phyloP scores from a whole-genome alignment of 2,797 vertebrate species.

The Acropternis orthonyx region DNA sequence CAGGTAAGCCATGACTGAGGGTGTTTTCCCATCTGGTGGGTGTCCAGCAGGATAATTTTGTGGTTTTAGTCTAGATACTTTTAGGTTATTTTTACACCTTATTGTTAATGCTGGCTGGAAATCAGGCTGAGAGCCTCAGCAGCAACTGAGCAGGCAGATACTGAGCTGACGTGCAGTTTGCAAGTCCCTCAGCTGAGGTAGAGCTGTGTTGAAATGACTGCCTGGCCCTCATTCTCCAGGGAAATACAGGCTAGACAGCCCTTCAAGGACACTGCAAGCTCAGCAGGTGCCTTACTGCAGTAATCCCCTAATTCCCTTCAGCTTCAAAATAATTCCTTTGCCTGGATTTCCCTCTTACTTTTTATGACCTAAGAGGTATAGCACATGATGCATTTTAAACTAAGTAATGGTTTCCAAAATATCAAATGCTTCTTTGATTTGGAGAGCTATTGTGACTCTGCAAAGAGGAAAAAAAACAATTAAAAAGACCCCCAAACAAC shows the following conservation, averaged over 20 bases:
- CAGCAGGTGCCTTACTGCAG: background rate
- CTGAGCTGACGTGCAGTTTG: background rate
- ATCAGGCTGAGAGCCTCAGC: background rate
- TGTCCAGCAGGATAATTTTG: background rate
- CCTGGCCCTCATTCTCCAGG: background rate
- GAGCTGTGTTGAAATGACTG: background rate
- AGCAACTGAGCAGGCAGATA: background rate
- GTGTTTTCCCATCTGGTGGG: background rate
- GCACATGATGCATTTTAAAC: background rate
- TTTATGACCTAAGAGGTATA: background rate
- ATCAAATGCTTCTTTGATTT: background rate
- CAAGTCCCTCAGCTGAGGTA: background rate
- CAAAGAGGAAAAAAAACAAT: background rate
- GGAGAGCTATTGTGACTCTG: background rate
- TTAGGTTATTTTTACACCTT: background rate
- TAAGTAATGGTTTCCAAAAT: background rate
- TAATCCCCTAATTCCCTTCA: conserved; percentile 41
- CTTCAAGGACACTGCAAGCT: background rate
- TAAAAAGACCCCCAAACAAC: background rate
- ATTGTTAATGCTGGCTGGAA: background rate
- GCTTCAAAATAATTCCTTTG: background rate
- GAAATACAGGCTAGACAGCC: background rate
- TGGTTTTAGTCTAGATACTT: background rate
- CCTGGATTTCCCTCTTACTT: conserved; percentile 7
- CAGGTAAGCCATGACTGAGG: background rate